Base-by-base conservation (phyloP, 2,888 invertebrate genomes). In the Diadegma fenestrale region DNA sequence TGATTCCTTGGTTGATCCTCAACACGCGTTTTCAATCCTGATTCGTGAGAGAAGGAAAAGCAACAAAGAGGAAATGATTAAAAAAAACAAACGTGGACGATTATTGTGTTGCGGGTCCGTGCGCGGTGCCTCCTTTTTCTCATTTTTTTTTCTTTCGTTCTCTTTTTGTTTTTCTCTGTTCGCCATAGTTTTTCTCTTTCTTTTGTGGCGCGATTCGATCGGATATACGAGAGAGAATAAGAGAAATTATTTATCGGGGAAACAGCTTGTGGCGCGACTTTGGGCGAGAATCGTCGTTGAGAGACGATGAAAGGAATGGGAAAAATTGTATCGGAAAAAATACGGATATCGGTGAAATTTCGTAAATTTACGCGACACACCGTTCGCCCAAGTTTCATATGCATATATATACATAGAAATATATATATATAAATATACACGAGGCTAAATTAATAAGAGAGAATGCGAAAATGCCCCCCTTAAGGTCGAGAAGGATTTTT, bases 1-100 rank as follows among this genome's bases (percentile, higher is more conserved):
- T 91, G 90, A 92, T 92, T 92, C 91, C 91, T 93, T 92, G 92
- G 92, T 93, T 92, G 87, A 92, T 92, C 92, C 92, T 92, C 90
- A 91, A 92, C 90, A 89, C 89, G 89, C 89, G 90, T 92, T 92
- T 89, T 91, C 89, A 89, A 80, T 80, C 86, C 84, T 80, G 79
- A 80, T 82, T 82, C 75, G 76, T 76, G 68, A 73, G 61, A 45
- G 19, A 75, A 75, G 58, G 19, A 33, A 37, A 41, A 45, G 58
- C 58, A 73, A 54, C 51, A 85, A 6, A 45, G n/a, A 64, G 26
- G 41, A 64, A n/a, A 64, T n/a, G 48, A n/a, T n/a, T n/a, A n/a
- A 68, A 43, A 22, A 22, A 30, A 72, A 54, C 45, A 61, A 72
- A 69, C 5, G 48, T 48, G 61, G 6, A 79, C 68, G 84, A 37